Conservation (phyloP, 92 coral and sea anemone species). For the Pocillopora meandrina region DNA sequence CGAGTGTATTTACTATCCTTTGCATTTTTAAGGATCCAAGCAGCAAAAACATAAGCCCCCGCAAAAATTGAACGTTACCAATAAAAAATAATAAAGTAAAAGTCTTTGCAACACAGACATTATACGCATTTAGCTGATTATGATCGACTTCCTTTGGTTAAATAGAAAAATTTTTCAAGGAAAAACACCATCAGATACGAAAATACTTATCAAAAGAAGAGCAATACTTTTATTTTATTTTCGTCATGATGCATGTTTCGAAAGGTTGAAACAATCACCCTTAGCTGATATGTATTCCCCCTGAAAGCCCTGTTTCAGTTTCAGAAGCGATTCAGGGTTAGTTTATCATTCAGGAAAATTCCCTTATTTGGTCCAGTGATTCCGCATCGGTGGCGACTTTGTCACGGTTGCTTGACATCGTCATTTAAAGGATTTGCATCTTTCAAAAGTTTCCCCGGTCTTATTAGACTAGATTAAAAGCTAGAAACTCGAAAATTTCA, state of each 20-base stretch:
- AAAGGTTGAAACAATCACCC: neutral
- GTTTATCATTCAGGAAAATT: no score
- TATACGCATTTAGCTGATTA: neutral
- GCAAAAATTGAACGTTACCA: neutral
- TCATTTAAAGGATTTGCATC: no score
- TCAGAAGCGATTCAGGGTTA: constrained; percentile 23
- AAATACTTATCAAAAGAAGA: neutral
- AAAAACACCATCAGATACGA: neutral
- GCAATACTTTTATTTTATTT: neutral
- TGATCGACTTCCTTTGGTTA: neutral
- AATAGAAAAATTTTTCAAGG: neutral
- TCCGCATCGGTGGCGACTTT: no score
- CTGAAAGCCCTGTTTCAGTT: constrained; percentile 30
- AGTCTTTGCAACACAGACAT: neutral
- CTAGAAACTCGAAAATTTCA: neutral
- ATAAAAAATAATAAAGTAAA: neutral
- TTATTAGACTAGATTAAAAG: no score
- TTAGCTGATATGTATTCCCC: neutral
- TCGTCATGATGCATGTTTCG: constrained; percentile 1
- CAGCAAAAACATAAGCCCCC: neutral
- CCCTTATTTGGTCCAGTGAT: no score
- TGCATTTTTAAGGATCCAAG: neutral
- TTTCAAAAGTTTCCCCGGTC: no score
- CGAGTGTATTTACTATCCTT: neutral
- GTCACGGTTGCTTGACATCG: no score